Evolutionary conservation across 2,113 vertebrate genomes (phyloP), one percentile per base, ranked within the genome.

Genomic region (Ochotona curzoniae): DNA sequence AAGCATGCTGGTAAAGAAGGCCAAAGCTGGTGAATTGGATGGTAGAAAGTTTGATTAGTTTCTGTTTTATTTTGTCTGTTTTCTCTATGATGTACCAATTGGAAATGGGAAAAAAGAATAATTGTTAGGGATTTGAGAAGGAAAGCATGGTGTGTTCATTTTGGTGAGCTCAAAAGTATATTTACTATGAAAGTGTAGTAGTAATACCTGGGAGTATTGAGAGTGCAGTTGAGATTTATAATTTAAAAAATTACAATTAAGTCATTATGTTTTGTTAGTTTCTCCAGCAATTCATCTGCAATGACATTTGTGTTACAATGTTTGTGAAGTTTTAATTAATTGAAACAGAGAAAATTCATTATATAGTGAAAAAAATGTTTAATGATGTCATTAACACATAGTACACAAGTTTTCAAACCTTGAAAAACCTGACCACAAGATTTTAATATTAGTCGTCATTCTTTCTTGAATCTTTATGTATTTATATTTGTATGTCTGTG

Each of bases 231-330:
- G 57, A 79, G 47, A 54, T 83, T 86, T 82, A 20, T 86, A 20
- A 66, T 61, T 69, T 35, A 38, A 69, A 86, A 87, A 76, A 60
- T 79, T 86, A 92, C 26, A 84, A 30, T 71, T 91, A 15, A 71
- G 17, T 78, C 61, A 79, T 5, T 54, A 70, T 85, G 51, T 83
- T 93, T 90, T 90, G 13, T 89, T 23, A 76, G 81, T 82, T 90
- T 74, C 32, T 88, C 25, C 32, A 94, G 51, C 17, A 81, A 38
- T 44, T 74, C 61, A 66, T 5, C 83, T 67, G 70, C 57, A 32
- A 66, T 76, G 82, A 54, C 57, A 87, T 70, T 90, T 78, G 64
- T 83, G 35, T 63, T 81, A 2, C 70, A 79, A 54, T 66, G 76
- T 73, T 67, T 28, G 17, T 83, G 21, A 83, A 73, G 25, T 44